A percentile compares a stretch with the other conserved stretches of the same genome.
phyloP scores from a whole-genome alignment of 2,888 invertebrate genomes.

The Stenodera caucasica region DNA sequence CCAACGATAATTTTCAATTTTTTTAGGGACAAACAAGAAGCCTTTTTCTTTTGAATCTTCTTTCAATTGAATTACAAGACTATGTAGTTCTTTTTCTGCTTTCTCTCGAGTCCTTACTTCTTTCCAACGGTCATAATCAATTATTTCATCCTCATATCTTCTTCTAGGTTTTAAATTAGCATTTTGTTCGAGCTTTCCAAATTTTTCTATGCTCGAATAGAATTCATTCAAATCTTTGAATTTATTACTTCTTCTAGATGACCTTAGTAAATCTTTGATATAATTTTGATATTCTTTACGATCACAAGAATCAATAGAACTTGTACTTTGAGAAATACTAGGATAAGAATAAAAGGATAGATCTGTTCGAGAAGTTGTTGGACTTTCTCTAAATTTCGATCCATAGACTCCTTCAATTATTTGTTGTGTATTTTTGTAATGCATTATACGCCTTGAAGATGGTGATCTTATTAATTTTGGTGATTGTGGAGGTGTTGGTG shows the following conservation, averaged over 20 bases:
- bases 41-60: conserved; percentile 80
- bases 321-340: conserved; percentile 54
- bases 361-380: conserved; percentile 7
- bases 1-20: conserved; percentile 76
- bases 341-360: conserved; percentile 33
- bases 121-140: conserved; percentile 87
- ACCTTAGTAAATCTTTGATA: conserved; percentile 65
- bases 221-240: conserved; percentile 85
- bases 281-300: conserved; percentile 71
- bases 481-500: conserved; percentile 38
- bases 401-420: conserved; percentile 10
- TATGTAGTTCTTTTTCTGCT: conserved; percentile 79
- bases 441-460: conserved; percentile 44
- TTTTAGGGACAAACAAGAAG: conserved; percentile 77
- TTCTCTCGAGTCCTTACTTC: conserved; percentile 76
- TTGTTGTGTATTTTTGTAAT: conserved; percentile 29
- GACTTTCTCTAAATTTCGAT: conserved; percentile 6
- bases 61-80: conserved; percentile 74
- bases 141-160: conserved; percentile 75
- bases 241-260: conserved; percentile 71
- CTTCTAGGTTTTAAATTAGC: conserved; percentile 70
- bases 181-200: conserved; percentile 79
- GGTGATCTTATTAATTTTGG: conserved; percentile 41
- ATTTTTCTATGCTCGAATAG: conserved; percentile 81
- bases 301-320: conserved; percentile 56